Conservation (phyloP, 2,797 vertebrate species). For the Pseudocheirus occidentalis region DNA sequence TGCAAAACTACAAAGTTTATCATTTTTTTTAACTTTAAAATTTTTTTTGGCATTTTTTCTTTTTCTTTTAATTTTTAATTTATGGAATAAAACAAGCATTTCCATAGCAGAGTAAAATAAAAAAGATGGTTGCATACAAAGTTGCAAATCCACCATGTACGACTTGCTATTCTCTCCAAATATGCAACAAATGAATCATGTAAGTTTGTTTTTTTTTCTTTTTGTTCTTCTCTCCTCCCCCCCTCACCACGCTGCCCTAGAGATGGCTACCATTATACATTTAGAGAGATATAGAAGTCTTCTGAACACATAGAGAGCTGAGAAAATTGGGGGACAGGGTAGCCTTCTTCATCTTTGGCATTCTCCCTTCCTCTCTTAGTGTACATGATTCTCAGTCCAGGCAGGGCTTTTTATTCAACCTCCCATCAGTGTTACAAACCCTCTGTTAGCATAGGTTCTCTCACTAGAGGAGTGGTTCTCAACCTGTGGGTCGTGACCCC, state of each 20-base stretch:
- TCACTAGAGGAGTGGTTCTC: background rate
- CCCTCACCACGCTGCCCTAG: background rate
- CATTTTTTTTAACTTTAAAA: background rate
- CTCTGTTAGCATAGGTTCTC: background rate
- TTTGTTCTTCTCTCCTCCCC: background rate
- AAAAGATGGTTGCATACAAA: background rate
- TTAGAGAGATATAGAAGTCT: background rate
- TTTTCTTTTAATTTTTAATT: background rate
- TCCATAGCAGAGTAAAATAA: background rate
- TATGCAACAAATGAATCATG: background rate
- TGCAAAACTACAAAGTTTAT: background rate
- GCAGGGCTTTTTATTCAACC: background rate
- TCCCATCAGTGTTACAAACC: background rate
- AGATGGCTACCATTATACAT: background rate
- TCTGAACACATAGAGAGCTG: background rate
- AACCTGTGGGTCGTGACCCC: no score
- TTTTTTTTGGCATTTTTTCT: background rate
- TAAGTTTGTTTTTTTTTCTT: background rate
- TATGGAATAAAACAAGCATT: background rate
- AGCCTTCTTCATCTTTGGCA: background rate
- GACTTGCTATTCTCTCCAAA: background rate
- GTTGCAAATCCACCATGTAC: background rate
- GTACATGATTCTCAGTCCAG: background rate
- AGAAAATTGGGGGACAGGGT: background rate
- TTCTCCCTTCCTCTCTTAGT: background rate